phyloP scores from a whole-genome alignment of 2,888 invertebrate species.

The Rosalia funebris region DNA sequence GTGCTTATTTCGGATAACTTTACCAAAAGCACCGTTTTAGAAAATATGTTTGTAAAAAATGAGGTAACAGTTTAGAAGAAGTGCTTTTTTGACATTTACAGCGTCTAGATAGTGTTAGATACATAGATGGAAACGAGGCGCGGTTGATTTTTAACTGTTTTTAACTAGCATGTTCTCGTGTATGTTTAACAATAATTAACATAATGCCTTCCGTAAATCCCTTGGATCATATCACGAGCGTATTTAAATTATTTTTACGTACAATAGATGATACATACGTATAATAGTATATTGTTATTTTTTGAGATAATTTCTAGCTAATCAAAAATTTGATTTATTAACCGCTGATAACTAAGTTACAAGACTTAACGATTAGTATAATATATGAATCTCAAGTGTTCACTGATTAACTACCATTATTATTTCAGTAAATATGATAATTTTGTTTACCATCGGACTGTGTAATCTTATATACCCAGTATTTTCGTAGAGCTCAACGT shows the following conservation, averaged over 20 bases:
- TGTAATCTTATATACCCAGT: too few relatives aligned
- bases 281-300: constrained; percentile 8
- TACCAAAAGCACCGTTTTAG: too few relatives aligned
- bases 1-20: too few relatives aligned
- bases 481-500: too few relatives aligned
- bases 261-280: constrained; percentile 3
- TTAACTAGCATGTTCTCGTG: too few relatives aligned
- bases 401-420: constrained; percentile 21
- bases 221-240: not conserved
- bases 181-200: not conserved
- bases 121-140: too few relatives aligned
- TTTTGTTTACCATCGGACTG: constrained; percentile 13
- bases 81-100: too few relatives aligned
- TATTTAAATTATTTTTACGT: constrained; percentile 5
- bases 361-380: constrained; percentile 22
- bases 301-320: constrained; percentile 22
- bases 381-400: constrained; percentile 20
- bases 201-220: not conserved
- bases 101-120: too few relatives aligned
- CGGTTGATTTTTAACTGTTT: too few relatives aligned
- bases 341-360: constrained; percentile 21
- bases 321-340: constrained; percentile 23
- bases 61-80: too few relatives aligned
- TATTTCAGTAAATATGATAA: constrained; percentile 14
- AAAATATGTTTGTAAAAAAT: too few relatives aligned